Evolutionary conservation across 2,113 vertebrate genomes (phyloP), one percentile per base, ranked within the genome.

Genomic region (Chlamydotis undulata): DNA sequence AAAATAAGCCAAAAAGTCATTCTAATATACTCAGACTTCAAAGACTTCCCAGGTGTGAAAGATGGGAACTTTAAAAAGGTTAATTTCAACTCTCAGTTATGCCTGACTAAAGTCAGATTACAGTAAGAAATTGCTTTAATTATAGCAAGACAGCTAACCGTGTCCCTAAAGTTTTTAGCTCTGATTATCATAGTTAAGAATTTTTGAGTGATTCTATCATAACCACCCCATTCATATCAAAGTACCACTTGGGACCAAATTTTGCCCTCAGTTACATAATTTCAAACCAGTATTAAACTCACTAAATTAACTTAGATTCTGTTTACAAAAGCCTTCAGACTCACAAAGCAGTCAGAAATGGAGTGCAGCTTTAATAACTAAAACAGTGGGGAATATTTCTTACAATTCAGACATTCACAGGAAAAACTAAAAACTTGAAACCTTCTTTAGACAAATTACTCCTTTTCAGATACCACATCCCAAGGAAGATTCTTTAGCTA

Each of bases 31-130:
- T 85, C 31, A 33, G 19, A 71, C 26, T 83, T 91, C 73, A 77
- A 83, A 71, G 16, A 79, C 35, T 29, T 79, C 56, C 89, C 87
- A 89, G 33, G 65, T 7, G 1, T 85, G 53, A 84, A 83, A 79
- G 21, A 78, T 29, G 8, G 28, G 18, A 87, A 86, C 92, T 94
- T 89, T 60, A 17, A 76, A 89, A 95, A 95, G 69, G 87, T 91
- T 92, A 78, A 91, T 87, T 96, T 94, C 74, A 89, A 24, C 83
- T 91, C 69, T 84, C 69, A 87, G 60, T 52, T 89, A 94, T 94
- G 81, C 33, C 78, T 95, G 74, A 93, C 45, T 83, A 77, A 90
- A 83, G 31, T 60, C 11, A 86, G 71, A 83, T 61, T 94, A 79
- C 56, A 70, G 6, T 60, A 90, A 83, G 63, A 92, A 96, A 90